Evolutionary conservation across 2,888 invertebrate species (phyloP), one percentile per base, ranked within the genome.

Genomic region (Timema cristinae): DNA sequence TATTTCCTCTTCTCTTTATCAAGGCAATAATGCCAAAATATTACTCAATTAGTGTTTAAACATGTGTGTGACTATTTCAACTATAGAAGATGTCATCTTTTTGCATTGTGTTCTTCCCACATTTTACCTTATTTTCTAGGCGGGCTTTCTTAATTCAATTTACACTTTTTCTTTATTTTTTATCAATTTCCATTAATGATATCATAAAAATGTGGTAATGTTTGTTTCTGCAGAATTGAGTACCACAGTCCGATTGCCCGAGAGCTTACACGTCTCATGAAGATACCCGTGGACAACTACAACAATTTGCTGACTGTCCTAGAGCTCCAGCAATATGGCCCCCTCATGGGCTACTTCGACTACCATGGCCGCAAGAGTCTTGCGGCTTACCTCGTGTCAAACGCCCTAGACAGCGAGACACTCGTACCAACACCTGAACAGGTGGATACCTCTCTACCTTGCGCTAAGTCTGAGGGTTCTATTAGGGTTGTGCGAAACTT

Each of bases 271-370:
- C 92, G 95, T 79, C 88, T 99, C 73, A 87, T 99, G 79, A 94
- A 96, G 82, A 92, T 98, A 66, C 98, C 98, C 0, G 89, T 98
- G 4, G 97, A 98, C 81, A 93, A 93, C 79, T 98, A 98, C 84
- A 95, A 94, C 82, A 93, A 97, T 82, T 89, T 97, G 13, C 85
- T 98, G 66, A 93, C 92, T 0, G 89, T 99, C 15, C 87, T 97
- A 72, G 89, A 93, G 79, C 84, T 99, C 75, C 90, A 92, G 78
- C 91, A 96, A 84, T 99, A 94, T 80, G 90, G 92, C 8, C 91
- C 93, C 0, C 85, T 98, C 61, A 87, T 97, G 79, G 89, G 91
- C 66, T 92, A 93, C 80, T 90, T 98, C 80, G 97, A 97, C 83
- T 94, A 93, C 79, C 88, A 89, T 6, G 95, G 96, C 0, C 85